Percentiles rank a stretch among this genome's conserved stretches.
Evolutionary conservation across 2,797 vertebrate species (phyloP).

Genomic region (Spea hammondii): DNA sequence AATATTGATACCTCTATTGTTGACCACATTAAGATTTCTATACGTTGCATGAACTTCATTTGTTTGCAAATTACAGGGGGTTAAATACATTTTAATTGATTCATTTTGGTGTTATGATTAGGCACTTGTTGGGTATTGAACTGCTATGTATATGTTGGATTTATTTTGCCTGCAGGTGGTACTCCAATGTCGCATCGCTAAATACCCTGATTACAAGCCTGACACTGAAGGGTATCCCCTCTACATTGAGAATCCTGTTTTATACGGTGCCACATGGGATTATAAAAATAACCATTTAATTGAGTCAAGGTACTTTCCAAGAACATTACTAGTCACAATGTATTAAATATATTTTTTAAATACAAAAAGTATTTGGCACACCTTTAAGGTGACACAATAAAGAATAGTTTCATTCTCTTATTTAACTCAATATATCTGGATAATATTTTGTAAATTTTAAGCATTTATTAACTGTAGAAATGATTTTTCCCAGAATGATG

Average conservation of each 20-base stretch:
- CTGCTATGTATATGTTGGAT: background rate
- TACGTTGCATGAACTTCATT: background rate
- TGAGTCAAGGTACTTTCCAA: slow-evolving; percentile 36
- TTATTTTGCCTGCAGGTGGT: slow-evolving; percentile 40
- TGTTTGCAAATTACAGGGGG: background rate
- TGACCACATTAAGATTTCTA: too few relatives aligned
- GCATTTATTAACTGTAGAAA: too few relatives aligned
- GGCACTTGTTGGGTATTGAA: background rate
- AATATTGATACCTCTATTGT: too few relatives aligned
- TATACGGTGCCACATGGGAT: slow-evolving; percentile 49
- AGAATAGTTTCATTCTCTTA: too few relatives aligned
- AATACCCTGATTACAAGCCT: slow-evolving; percentile 28
- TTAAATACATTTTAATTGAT: background rate
- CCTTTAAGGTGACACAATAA: too few relatives aligned
- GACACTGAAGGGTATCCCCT: slow-evolving; percentile 26
- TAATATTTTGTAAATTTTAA: too few relatives aligned
- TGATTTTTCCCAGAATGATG: too few relatives aligned
- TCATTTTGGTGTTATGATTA: background rate
- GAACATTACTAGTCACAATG: too few relatives aligned
- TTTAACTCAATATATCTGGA: too few relatives aligned
- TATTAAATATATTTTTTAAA: too few relatives aligned
- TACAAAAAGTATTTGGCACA: too few relatives aligned
- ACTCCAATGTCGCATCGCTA: slow-evolving; percentile 37
- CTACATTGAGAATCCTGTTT: slow-evolving; percentile 24
- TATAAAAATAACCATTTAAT: slow-evolving; percentile 33